Conservation (phyloP, 2,888 invertebrate species). For the Drosophila limbata region DNA sequence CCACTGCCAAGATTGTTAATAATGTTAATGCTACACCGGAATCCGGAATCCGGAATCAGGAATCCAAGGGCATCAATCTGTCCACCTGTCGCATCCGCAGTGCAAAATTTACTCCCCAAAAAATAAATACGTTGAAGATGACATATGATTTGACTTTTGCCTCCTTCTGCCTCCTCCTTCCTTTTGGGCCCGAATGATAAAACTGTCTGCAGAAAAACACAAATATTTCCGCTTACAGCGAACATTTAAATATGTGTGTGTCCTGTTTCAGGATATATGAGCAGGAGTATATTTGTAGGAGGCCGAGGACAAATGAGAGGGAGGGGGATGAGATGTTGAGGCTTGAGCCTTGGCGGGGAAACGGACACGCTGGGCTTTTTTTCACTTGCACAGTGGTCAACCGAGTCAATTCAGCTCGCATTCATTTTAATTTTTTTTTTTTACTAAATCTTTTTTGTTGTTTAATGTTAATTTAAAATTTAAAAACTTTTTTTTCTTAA, state of each 20-base stretch:
- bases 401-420: no score
- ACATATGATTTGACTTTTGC: slow-evolving; percentile 76
- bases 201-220: slow-evolving; percentile 71
- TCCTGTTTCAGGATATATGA: slow-evolving; percentile 3
- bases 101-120: slow-evolving; percentile 54
- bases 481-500: no score
- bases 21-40: slow-evolving; percentile 66
- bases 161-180: background rate
- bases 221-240: slow-evolving; percentile 70
- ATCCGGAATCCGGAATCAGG: slow-evolving; percentile 26
- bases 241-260: slow-evolving; percentile 5
- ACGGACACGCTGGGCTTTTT: no score
- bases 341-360: no score
- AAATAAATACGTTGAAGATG: slow-evolving; percentile 78
- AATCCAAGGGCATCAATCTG: slow-evolving; percentile 59
- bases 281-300: no score
- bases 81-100: slow-evolving; percentile 42
- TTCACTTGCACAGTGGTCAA: no score
- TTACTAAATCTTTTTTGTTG: no score
- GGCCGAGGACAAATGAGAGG: no score
- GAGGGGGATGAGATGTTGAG: no score
- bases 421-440: no score
- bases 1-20: slow-evolving; percentile 72
- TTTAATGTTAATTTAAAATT: no score
- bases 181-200: slow-evolving; percentile 59